Evolutionary conservation across 2,888 invertebrate species (phyloP), one percentile per base, ranked within the genome.

Genomic region (Oligia strigilis): DNA sequence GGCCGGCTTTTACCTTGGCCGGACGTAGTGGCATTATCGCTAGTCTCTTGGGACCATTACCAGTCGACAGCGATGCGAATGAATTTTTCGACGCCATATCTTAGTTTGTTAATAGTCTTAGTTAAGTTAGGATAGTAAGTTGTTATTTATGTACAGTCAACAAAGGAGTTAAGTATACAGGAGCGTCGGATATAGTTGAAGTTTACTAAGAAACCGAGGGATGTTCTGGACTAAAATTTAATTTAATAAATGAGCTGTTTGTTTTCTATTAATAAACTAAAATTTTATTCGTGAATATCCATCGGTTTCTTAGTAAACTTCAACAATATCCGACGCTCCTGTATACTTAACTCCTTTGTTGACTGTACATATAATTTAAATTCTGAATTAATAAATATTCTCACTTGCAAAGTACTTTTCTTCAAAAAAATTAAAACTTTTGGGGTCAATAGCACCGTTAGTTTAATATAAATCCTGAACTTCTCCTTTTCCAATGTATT

Each of bases 401-500:
- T 9, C 19, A 19, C 0, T 36, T 4, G 36, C 36, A 40, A 19
- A 65, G 9, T 36, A 64, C 19, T 71, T 40, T 40, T 52, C 43
- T 1, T 5, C 36, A 46, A 60, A 60, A 52, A 70, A 72, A 72
- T n/a, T 29, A 3, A 46, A 40, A 14, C 17, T 29, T 65, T 40
- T 1, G 13, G 11, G 14, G 4, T 9, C 13, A 5, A 65, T 62
- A 62, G 17, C 11, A 67, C 29, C 62, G 65, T 79, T 74, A 55
- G 58, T 60, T 60, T 62, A 72, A 64, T 60, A 67, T 72, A 77
- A 83, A 75, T 69, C 40, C 23, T 58, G 5, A 77, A 80, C 72
- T 64, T 76, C 77, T 73, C 71, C 66, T 40, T 75, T 78, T 52
- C 46, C 43, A 67, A 75, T 73, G 17, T 76, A 79, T 70, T 77